phyloP scores from a whole-genome alignment of 2,797 vertebrate genomes.

The Loriculus beryllinus region DNA sequence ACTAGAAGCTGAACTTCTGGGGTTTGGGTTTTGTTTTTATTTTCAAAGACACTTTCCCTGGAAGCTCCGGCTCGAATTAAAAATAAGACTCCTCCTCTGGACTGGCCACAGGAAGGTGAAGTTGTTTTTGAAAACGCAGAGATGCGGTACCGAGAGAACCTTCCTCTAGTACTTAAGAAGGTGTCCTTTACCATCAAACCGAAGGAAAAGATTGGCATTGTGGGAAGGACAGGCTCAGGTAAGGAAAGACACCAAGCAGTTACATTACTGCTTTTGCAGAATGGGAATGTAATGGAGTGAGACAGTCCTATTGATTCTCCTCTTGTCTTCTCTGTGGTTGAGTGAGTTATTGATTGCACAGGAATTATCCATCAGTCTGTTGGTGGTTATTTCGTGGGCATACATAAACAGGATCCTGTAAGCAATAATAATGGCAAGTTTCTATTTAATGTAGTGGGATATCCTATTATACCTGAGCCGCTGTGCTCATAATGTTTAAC shows the following conservation, averaged over 20 bases:
- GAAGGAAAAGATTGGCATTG: conserved; percentile 91
- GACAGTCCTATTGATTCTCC: not conserved
- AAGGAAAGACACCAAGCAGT: not conserved
- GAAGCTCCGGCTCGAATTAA: conserved; percentile 90
- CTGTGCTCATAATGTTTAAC: not conserved
- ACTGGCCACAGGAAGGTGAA: conserved; percentile 89
- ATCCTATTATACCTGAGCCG: not conserved
- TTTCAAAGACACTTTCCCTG: conserved; percentile 82
- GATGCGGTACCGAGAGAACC: conserved; percentile 90
- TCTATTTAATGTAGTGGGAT: not conserved
- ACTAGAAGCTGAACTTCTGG: conserved; percentile 1
- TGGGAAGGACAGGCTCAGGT: conserved; percentile 92
- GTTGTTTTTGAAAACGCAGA: conserved; percentile 86
- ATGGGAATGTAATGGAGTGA: not conserved
- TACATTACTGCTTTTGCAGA: not conserved
- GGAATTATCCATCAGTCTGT: not conserved
- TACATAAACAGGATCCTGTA: not conserved
- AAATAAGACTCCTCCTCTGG: conserved; percentile 82
- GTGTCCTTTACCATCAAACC: conserved; percentile 89
- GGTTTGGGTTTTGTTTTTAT: not conserved
- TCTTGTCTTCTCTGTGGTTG: not conserved
- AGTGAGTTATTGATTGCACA: not conserved
- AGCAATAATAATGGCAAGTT: not conserved
- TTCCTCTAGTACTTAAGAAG: conserved; percentile 89
- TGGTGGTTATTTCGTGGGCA: not conserved